Conservation (phyloP, 2,113 vertebrate species). For the Talpa occidentalis region DNA sequence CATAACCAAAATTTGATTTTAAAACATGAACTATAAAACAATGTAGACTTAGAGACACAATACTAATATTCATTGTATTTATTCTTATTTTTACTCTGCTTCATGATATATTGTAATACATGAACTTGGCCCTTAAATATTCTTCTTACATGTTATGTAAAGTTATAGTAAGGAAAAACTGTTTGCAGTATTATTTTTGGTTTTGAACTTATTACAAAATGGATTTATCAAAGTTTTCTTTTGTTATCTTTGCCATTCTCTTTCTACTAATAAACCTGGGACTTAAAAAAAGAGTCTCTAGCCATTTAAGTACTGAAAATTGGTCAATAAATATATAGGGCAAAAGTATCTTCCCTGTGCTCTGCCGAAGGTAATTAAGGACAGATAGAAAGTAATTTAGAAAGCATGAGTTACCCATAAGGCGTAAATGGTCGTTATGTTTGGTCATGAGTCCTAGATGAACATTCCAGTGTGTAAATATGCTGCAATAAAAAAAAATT, state of each 20-base stretch:
- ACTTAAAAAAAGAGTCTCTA: background rate
- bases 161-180: background rate
- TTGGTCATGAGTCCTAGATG: background rate
- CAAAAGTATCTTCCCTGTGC: background rate
- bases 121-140: background rate
- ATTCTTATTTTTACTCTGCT: background rate
- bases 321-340: background rate
- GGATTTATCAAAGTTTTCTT: background rate
- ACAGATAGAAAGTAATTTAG: background rate
- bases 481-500: background rate
- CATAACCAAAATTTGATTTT: constrained; percentile 22
- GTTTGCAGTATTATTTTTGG: background rate
- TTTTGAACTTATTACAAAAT: constrained; percentile 20
- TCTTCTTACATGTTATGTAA: background rate
- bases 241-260: background rate
- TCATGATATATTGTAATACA: background rate
- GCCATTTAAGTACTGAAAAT: background rate
- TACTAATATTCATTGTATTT: background rate
- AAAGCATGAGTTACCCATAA: background rate
- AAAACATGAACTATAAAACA: constrained; percentile 33
- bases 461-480: background rate
- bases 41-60: constrained; percentile 21
- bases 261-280: background rate
- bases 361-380: background rate
- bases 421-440: background rate